phyloP scores from a whole-genome alignment of 1,140 invertebrate species.

The Aphelenchoides besseyi region DNA sequence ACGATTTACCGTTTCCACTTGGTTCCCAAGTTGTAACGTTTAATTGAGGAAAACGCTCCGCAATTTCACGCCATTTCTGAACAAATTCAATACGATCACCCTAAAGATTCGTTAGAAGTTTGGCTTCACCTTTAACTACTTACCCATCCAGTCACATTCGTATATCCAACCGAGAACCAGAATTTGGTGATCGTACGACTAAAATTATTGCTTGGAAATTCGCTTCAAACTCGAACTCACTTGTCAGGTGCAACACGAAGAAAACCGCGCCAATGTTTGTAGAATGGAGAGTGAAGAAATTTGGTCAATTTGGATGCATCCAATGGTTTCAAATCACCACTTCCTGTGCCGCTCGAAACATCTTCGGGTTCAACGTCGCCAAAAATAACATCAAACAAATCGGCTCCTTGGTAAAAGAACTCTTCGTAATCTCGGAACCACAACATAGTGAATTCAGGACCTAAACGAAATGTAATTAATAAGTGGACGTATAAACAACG shows the following conservation, averaged over 20 bases:
- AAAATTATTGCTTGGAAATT: slow-evolving; percentile 15
- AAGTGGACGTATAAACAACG: too few relatives aligned
- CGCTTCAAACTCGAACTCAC: slow-evolving; percentile 1
- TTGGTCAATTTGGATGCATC: slow-evolving; percentile 29
- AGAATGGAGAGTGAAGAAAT: slow-evolving; percentile 47
- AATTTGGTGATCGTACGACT: slow-evolving; percentile 35
- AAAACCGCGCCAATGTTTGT: slow-evolving; percentile 47
- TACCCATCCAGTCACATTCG: slow-evolving; percentile 53
- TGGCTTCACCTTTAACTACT: too few relatives aligned
- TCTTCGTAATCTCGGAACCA: slow-evolving; percentile 55
- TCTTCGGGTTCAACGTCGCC: slow-evolving; percentile 19
- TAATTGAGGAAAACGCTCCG: slow-evolving; percentile 45
- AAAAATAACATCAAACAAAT: slow-evolving; percentile 24
- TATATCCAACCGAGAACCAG: slow-evolving; percentile 54
- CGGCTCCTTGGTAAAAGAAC: slow-evolving; percentile 44
- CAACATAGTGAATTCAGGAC: slow-evolving; percentile 39
- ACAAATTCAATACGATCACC: slow-evolving; percentile 57
- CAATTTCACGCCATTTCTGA: slow-evolving; percentile 53
- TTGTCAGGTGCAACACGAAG: slow-evolving; percentile 19
- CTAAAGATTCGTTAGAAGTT: too few relatives aligned
- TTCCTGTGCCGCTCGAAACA: not conserved
- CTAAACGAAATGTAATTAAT: slow-evolving; percentile 27
- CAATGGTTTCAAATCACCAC: slow-evolving; percentile 9
- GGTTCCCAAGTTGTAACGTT: slow-evolving; percentile 59
- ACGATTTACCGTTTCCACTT: slow-evolving; percentile 36